These are phyloP conservation scores for Dichetophora obliterata DNA, from an alignment of 2,888 invertebrate species.

Conservation along the genomic window DNA sequence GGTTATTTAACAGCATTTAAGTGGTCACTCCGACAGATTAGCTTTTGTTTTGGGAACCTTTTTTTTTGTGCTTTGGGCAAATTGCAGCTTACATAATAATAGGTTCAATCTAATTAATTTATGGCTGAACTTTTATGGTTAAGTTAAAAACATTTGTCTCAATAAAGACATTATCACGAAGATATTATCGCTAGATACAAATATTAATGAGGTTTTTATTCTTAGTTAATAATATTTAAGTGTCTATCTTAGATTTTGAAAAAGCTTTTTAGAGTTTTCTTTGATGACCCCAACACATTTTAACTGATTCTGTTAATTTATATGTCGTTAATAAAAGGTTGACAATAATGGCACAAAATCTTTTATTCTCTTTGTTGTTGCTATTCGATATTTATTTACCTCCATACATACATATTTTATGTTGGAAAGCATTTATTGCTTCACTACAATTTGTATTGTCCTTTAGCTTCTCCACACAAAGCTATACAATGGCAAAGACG, in stretches of 20 bases:
- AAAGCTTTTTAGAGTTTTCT: too few species aligned
- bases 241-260: neutral
- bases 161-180: too few species aligned
- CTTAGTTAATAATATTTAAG: neutral
- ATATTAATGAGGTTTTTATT: neutral
- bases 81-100: too few species aligned
- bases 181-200: too few species aligned
- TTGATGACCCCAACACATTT: neutral
- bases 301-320: neutral
- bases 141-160: too few species aligned
- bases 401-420: too few species aligned
- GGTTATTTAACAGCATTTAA: too few species aligned
- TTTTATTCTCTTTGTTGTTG: neutral
- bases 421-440: neutral
- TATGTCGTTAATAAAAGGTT: conserved; percentile 7
- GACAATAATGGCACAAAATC: neutral
- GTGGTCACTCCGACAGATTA: too few species aligned
- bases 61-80: too few species aligned
- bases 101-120: too few species aligned
- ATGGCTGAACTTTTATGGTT: too few species aligned
- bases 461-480: neutral
- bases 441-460: conserved; percentile 17
- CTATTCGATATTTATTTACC: neutral
- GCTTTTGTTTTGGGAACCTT: too few species aligned
- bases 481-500: neutral